phyloP scores from a whole-genome alignment of 2,888 invertebrate genomes.

The Drosophila prolongata region DNA sequence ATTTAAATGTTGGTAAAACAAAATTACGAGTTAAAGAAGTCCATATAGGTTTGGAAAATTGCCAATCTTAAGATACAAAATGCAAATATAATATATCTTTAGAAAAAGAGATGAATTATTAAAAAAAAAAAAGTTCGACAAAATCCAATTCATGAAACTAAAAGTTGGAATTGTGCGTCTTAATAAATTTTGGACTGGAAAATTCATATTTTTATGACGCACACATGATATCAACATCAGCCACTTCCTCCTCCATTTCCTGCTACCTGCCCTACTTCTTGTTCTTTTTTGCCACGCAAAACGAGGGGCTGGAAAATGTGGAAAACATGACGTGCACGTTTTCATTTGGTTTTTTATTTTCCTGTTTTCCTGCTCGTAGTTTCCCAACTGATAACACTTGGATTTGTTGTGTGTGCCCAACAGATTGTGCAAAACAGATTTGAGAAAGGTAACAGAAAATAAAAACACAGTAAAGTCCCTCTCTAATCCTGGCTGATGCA shows the following conservation, averaged over 20 bases:
- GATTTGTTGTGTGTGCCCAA: conserved; percentile 10
- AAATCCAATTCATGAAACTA: no score
- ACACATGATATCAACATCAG: conserved; percentile 15
- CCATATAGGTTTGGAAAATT: no score
- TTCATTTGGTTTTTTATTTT: conserved; percentile 30
- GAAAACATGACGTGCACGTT: conserved; percentile 37
- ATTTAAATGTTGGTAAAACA: no score
- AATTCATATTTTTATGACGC: not conserved
- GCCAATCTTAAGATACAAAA: no score
- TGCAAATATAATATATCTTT: no score
- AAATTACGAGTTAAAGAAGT: no score
- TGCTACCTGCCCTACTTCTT: conserved; percentile 1
- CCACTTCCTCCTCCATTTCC: conserved; percentile 5
- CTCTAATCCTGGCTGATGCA: conserved; percentile 41
- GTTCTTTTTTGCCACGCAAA: conserved; percentile 13
- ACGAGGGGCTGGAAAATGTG: conserved; percentile 12
- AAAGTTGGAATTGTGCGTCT: no score
- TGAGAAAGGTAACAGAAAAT: not conserved
- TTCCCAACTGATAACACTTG: conserved; percentile 36
- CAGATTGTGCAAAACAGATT: conserved; percentile 32
- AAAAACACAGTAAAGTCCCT: conserved; percentile 10
- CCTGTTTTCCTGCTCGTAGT: conserved; percentile 32
- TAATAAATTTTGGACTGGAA: not conserved
- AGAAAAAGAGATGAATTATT: no score
- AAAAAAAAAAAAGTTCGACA: no score